Conservation (phyloP, 1,140 invertebrate genomes). For the Heterodera schachtii region DNA sequence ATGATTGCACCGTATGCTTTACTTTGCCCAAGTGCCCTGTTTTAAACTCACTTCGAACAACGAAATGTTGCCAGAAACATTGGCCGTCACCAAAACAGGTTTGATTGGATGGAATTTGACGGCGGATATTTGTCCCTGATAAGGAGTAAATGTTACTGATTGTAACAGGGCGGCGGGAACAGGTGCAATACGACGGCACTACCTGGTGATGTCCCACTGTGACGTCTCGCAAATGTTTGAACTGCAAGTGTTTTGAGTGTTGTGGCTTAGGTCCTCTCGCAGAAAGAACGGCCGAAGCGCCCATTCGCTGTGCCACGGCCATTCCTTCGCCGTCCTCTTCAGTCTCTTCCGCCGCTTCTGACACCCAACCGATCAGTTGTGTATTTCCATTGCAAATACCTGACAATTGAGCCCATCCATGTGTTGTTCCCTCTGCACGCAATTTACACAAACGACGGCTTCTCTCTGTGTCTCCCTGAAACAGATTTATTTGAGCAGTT, state of each 20-base stretch:
- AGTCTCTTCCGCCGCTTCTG: neutral
- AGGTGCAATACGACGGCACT: constrained; percentile 16
- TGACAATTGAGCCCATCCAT: neutral
- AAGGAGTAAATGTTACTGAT: constrained; percentile 1
- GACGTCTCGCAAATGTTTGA: constrained; percentile 28
- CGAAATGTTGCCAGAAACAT: constrained; percentile 21
- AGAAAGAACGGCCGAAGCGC: constrained; percentile 32
- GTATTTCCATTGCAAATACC: neutral
- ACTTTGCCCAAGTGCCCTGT: no score
- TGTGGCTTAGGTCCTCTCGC: constrained; percentile 27
- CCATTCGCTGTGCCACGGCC: constrained; percentile 33
- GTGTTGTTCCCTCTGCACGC: neutral
- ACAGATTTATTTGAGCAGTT: no score
- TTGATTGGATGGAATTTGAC: constrained; percentile 48
- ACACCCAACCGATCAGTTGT: neutral
- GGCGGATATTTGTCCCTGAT: constrained; percentile 29
- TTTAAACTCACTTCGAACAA: constrained; percentile 43
- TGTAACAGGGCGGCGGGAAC: constrained; percentile 1
- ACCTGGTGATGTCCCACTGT: constrained; percentile 42
- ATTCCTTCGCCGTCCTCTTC: constrained; percentile 45
- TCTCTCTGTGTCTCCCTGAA: neutral
- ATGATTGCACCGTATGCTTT: no score
- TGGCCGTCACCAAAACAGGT: constrained; percentile 45
- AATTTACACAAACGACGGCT: neutral
- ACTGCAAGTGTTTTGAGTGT: constrained; percentile 32